Evolutionary conservation across 2,797 vertebrate species (phyloP), one percentile per base, ranked within the genome.

Genomic region (Malacoraja senta): DNA sequence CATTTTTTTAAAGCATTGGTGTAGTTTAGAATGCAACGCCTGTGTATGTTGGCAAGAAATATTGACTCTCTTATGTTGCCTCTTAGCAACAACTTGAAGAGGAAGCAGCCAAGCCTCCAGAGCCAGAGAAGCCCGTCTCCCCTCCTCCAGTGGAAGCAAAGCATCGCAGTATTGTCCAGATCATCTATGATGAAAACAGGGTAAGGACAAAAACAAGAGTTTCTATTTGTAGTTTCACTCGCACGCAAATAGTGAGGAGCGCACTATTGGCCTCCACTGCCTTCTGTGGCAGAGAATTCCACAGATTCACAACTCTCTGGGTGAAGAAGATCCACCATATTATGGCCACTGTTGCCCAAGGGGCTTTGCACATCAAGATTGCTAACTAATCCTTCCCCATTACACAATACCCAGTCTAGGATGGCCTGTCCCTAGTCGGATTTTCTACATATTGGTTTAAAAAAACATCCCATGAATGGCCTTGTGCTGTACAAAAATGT

Each of bases 51-150:
- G 90, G 90, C 90, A 74, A 72, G 90, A 91, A 44, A 26, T 74
- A 63, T 19, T 83, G 63, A 53, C 81, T 96, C 94, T 94, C 94
- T 93, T 96, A 94, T 93, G 83, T 95, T 93, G 95, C 71, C 95
- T 97, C 96, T 95, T 97, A 99, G 99, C 99, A 99, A 99, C 98
- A 99, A 97, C 97, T 99, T 32, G 99, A 99, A 96, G 98, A 99
- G 96, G 99, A 99, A 97, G 98, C 99, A 72, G 98, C 99, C 2
- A 99, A 99, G 96, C 99, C 99, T 91, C 97, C 98, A 44, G 98
- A 99, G 97, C 99, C 99, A 0, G 99, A 99, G 96, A 97, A 97
- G 96, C 98, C 98, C 12, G 97, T 98, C 95, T 99, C 99, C 93
- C 99, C 99, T 94, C 98, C 99, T 94, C 99, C 99, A 0, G 98